These are phyloP conservation scores for Aldabrachelys gigantea DNA, from an alignment of 2,113 vertebrate genomes.

Conservation along the genomic window DNA sequence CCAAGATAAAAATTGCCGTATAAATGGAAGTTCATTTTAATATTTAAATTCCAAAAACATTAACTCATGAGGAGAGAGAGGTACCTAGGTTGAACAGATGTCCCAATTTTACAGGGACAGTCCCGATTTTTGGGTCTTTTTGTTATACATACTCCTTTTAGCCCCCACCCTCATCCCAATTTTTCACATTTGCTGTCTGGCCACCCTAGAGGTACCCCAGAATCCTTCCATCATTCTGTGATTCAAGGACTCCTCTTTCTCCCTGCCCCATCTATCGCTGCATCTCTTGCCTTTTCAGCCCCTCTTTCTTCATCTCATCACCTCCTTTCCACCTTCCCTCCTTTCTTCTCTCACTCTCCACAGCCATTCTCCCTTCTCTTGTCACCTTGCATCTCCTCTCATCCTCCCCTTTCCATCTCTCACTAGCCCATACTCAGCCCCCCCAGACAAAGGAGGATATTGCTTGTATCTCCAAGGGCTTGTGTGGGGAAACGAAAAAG, in stretches of 20 bases:
- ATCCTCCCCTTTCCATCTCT: neutral
- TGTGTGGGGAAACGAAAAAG: neutral
- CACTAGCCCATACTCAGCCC: neutral
- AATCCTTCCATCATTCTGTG: neutral
- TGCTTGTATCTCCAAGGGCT: neutral
- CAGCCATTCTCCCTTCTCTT: neutral
- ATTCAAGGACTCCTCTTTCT: neutral
- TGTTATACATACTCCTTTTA: too few species aligned
- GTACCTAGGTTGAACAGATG: neutral
- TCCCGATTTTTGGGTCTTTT: too few species aligned
- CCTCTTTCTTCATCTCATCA: neutral
- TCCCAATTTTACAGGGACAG: too few species aligned
- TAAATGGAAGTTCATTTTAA: neutral
- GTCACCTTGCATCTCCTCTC: neutral
- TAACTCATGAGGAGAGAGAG: neutral
- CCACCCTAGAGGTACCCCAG: neutral
- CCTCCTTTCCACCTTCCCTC: neutral
- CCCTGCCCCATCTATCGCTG: neutral
- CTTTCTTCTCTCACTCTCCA: neutral
- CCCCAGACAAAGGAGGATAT: neutral
- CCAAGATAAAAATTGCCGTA: neutral
- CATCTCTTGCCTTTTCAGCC: neutral
- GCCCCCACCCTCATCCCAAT: too few species aligned
- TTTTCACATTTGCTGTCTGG: too few species aligned
- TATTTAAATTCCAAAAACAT: neutral